These are phyloP conservation scores for Andrena cerasifolii DNA, from an alignment of 1,140 invertebrate species.

Conservation along the genomic window DNA sequence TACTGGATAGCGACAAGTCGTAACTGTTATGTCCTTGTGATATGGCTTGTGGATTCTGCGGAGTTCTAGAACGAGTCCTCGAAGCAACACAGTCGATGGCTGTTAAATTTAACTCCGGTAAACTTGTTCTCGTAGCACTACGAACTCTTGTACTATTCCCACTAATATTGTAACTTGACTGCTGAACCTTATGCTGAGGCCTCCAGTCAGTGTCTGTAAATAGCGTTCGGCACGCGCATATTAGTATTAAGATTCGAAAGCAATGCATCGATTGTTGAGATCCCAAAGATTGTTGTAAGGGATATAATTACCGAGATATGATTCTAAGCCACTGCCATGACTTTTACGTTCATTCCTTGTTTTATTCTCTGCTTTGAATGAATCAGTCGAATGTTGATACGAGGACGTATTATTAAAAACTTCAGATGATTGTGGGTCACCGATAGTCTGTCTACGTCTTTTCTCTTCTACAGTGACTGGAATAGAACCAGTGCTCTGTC, in stretches of 20 bases:
- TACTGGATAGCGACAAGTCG: slow-evolving; percentile 66
- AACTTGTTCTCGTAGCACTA: slow-evolving; percentile 64
- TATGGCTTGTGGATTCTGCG: slow-evolving; percentile 74
- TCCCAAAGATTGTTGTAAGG: too few relatives aligned
- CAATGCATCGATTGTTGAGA: too few relatives aligned
- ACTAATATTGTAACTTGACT: slow-evolving; percentile 70
- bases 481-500: slow-evolving; percentile 76
- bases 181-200: slow-evolving; percentile 76
- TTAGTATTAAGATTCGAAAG: neutral
- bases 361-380: slow-evolving; percentile 73
- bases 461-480: slow-evolving; percentile 77
- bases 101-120: slow-evolving; percentile 73
- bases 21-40: slow-evolving; percentile 67
- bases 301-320: slow-evolving; percentile 72
- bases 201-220: slow-evolving; percentile 77
- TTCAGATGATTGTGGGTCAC: slow-evolving; percentile 69
- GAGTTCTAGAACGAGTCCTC: slow-evolving; percentile 78
- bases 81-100: slow-evolving; percentile 80
- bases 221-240: neutral
- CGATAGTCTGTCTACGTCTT: slow-evolving; percentile 75
- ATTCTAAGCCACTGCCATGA: slow-evolving; percentile 79
- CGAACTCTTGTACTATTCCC: slow-evolving; percentile 72
- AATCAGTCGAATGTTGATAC: slow-evolving; percentile 70
- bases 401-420: slow-evolving; percentile 63
- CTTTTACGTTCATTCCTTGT: slow-evolving; percentile 74